phyloP scores from a whole-genome alignment of 2,797 vertebrate species.

The Acanthurus tractus region DNA sequence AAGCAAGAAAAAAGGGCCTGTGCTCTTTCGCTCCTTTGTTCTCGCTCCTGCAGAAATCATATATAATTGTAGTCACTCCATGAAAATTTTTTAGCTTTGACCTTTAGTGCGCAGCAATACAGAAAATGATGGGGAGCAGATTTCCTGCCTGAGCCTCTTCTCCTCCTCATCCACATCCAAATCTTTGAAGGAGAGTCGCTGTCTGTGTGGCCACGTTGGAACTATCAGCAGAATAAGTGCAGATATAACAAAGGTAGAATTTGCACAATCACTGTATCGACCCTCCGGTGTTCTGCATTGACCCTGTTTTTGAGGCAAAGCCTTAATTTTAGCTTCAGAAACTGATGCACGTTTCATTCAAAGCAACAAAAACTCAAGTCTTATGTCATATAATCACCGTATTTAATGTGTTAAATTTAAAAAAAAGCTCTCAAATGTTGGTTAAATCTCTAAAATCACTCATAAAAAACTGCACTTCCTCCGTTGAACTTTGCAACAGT shows the following conservation, averaged over 20 bases:
- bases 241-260: too few relatives aligned
- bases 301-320: conserved; percentile 69
- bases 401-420: too few relatives aligned
- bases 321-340: conserved; percentile 82
- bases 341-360: conserved; percentile 69
- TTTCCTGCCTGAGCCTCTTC: conserved; percentile 77
- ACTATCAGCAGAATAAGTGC: conserved; percentile 52
- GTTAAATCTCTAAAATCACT: too few relatives aligned
- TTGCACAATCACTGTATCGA: too few relatives aligned
- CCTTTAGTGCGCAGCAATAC: conserved; percentile 88
- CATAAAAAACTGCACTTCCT: too few relatives aligned
- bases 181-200: conserved; percentile 71
- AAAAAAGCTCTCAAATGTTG: too few relatives aligned
- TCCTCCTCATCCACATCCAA: conserved; percentile 63
- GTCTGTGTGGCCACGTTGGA: conserved; percentile 68
- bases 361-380: neutral
- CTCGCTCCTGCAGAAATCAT: conserved; percentile 90
- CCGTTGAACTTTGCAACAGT: too few relatives aligned
- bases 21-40: conserved; percentile 88
- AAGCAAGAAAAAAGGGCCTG: conserved; percentile 84
- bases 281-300: too few relatives aligned
- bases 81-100: conserved; percentile 86
- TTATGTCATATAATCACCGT: too few relatives aligned
- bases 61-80: conserved; percentile 91
- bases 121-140: conserved; percentile 86